These are phyloP conservation scores for Caenorhabditis macrosperma DNA, from an alignment of 2,888 invertebrate species.

Conservation along the genomic window DNA sequence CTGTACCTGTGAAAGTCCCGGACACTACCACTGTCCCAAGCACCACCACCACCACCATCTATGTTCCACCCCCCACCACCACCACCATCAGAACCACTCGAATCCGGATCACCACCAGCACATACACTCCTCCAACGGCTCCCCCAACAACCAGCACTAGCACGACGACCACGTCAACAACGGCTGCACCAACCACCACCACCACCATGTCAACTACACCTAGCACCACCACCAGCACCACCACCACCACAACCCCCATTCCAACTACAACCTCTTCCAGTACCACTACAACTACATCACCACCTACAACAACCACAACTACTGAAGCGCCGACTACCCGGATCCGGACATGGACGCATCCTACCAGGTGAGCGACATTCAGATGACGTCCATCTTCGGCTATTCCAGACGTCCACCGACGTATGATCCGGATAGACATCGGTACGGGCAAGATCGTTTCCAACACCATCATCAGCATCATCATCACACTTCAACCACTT, in stretches of 20 bases:
- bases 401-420: constrained; percentile 20
- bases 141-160: constrained; percentile 5
- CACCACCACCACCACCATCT: no score
- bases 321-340: constrained; percentile 21
- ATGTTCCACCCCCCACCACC: neutral
- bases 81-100: neutral
- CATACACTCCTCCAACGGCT: neutral
- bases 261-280: constrained; percentile 12
- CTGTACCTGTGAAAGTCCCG: constrained; percentile 15
- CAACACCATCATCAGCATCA: constrained; percentile 45
- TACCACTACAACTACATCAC: constrained; percentile 2
- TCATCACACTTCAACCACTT: constrained; percentile 34
- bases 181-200: neutral
- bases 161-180: neutral
- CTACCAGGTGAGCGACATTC: constrained; percentile 8
- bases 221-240: constrained; percentile 4
- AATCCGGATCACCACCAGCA: neutral
- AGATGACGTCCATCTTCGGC: neutral
- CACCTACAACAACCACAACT: constrained; percentile 18
- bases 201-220: constrained; percentile 7
- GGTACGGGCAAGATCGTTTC: constrained; percentile 27
- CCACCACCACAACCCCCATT: neutral
- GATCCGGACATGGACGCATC: constrained; percentile 30
- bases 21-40: neutral
- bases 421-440: constrained; percentile 43